Base-by-base conservation (phyloP, 2,113 vertebrate species). In the Climacteris rufus region DNA sequence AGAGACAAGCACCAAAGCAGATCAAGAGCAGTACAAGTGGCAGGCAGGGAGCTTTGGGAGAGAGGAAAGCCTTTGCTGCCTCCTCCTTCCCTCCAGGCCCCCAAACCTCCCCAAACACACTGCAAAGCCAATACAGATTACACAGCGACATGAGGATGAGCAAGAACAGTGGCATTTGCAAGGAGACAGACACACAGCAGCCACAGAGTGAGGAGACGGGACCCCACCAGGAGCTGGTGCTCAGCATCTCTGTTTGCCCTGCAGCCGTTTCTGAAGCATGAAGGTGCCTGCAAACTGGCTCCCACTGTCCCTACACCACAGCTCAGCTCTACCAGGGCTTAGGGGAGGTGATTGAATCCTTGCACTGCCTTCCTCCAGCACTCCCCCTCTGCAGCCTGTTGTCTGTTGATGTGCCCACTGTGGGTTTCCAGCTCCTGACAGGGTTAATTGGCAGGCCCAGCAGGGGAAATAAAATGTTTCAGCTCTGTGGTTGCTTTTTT, bases 381-480 rank as follows among this genome's bases (percentile, higher is more conserved):
- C 45, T 74, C 65, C 49, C 45, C 59, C 53, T 93, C 75, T 40
- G 45, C 80, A 79, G 57, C 70, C 87, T 42, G 13, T 64, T 96
- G 93, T 96, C 91, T 83, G 83, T 65, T 94, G 95, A 93, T 89
- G 92, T 0, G 0, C 71, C 91, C 94, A 57, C 72, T 89, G 86
- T 90, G 95, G 72, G 47, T 96, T 90, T 93, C 76, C 64, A 52
- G 37, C 85, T 96, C 65, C 93, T 90, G 69, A 89, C 90, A 92
- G 93, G 95, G 95, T 97, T 97, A 97, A 97, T 94, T 96, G 94
- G 81, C 90, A 94, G 86, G 52, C 71, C 63, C 75, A 90, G 93
- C 50, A 16, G 90, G 95, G 65, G 90, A 89, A 97, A 94, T 84
- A 59, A 83, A 97, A 97, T 35, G 74, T 87, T 92, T 96, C 94